Conservation (phyloP, 2,888 invertebrate species). For the Morpho deidamia region DNA sequence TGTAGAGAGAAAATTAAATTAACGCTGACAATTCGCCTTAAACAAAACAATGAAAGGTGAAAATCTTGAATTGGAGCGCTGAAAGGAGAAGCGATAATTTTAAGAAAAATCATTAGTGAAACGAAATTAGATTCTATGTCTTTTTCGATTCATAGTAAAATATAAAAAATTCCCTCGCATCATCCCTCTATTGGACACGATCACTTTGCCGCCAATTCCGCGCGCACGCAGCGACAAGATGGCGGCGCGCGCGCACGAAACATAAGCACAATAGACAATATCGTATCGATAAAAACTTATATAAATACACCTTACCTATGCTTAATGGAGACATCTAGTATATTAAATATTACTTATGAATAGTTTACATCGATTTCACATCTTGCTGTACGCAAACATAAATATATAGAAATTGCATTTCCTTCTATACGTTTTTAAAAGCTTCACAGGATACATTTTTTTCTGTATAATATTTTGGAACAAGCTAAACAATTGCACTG, state of each 20-base stretch:
- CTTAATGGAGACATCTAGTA: constrained; percentile 72
- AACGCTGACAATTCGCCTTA: not conserved
- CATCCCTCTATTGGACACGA: constrained; percentile 74
- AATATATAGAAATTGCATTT: constrained; percentile 34
- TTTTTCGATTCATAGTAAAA: constrained; percentile 75
- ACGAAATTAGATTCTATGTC: constrained; percentile 62
- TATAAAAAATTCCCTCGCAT: constrained; percentile 71
- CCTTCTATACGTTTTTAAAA: constrained; percentile 22
- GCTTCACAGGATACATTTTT: constrained; percentile 22
- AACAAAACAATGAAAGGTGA: constrained; percentile 45
- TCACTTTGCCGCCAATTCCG: constrained; percentile 28
- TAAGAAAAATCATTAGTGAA: constrained; percentile 52
- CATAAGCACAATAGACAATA: constrained; percentile 51
- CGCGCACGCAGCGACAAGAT: constrained; percentile 33
- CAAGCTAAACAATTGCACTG: constrained; percentile 22
- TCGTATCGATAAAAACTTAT: constrained; percentile 72
- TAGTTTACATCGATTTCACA: constrained; percentile 58
- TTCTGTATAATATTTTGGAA: constrained; percentile 10
- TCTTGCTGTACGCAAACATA: constrained; percentile 33
- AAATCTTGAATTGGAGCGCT: constrained; percentile 37
- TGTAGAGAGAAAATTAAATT: constrained; percentile 12
- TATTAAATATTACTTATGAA: constrained; percentile 71
- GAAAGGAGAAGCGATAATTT: constrained; percentile 51
- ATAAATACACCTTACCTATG: constrained; percentile 59
- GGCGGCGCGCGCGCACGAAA: constrained; percentile 35